Evolutionary conservation across 2,797 vertebrate genomes (phyloP).

Genomic region (Danio tinwini): DNA sequence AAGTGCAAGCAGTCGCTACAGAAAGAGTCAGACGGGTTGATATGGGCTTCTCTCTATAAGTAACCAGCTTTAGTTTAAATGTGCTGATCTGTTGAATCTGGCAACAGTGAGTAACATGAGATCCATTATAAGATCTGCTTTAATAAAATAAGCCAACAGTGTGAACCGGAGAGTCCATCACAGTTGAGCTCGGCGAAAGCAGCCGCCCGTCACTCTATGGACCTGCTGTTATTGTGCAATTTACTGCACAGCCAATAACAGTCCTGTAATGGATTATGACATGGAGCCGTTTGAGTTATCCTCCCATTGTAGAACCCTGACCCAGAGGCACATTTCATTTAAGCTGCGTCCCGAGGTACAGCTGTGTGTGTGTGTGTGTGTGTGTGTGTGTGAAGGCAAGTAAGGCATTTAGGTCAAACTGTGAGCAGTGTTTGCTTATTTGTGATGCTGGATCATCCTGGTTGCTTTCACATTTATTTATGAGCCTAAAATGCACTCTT

Average conservation of each 20-base stretch:
- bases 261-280: conserved; percentile 75
- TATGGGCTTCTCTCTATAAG: conserved; percentile 19
- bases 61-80: conserved; percentile 37
- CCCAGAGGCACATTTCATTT: conserved; percentile 59
- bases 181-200: conserved; percentile 32
- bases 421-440: conserved; percentile 44
- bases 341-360: conserved; percentile 8
- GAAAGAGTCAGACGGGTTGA: not conserved
- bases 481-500: not conserved
- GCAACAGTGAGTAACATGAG: conserved; percentile 36
- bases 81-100: conserved; percentile 61
- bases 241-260: conserved; percentile 74
- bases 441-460: not conserved
- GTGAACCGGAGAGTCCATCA: conserved; percentile 66
- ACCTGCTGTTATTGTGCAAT: conserved; percentile 73
- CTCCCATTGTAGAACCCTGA: conserved; percentile 66
- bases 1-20: not conserved
- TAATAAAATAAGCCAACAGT: conserved; percentile 70
- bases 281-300: conserved; percentile 75
- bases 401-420: conserved; percentile 67
- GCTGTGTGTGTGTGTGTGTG: not conserved
- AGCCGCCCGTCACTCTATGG: conserved; percentile 65
- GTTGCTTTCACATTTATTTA: not conserved
- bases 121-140: conserved; percentile 57
- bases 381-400: conserved; percentile 27